Conservation (phyloP, 2,888 invertebrate species). For the Drosophila mimetica region DNA sequence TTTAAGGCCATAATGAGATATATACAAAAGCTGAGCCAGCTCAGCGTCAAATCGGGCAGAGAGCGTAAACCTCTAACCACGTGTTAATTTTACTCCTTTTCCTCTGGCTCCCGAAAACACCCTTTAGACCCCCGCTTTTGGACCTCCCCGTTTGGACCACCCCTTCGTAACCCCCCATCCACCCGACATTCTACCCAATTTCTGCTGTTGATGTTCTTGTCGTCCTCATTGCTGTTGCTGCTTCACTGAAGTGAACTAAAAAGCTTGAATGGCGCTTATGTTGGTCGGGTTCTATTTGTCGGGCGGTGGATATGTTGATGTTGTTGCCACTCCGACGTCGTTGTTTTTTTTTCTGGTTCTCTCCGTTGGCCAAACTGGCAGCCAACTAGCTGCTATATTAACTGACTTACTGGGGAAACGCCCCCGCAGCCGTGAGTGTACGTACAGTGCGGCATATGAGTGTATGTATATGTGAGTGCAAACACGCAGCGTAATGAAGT, state of each 20-base stretch:
- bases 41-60: conserved; percentile 67
- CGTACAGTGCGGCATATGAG: conserved; percentile 2
- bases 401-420: conserved; percentile 72
- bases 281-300: conserved; percentile 65
- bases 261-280: conserved; percentile 77
- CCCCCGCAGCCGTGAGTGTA: conserved; percentile 40
- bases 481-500: conserved; percentile 78
- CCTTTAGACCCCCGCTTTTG: not conserved
- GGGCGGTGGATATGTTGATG: conserved; percentile 60
- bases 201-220: conserved; percentile 50
- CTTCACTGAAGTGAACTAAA: conserved; percentile 65
- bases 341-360: conserved; percentile 33
- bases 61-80: conserved; percentile 75
- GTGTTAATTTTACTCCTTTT: conserved; percentile 75
- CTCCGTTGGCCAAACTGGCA: conserved; percentile 54
- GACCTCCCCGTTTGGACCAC: not conserved
- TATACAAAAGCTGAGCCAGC: conserved; percentile 66
- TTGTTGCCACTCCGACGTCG: conserved; percentile 18
- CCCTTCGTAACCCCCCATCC: not conserved
- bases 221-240: conserved; percentile 49
- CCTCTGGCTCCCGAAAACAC: conserved; percentile 4
- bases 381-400: conserved; percentile 76
- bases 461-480: conserved; percentile 43
- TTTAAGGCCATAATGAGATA: conserved; percentile 74
- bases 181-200: conserved; percentile 26